phyloP scores from a whole-genome alignment of 2,888 invertebrate species.

The Orchestes rusci region DNA sequence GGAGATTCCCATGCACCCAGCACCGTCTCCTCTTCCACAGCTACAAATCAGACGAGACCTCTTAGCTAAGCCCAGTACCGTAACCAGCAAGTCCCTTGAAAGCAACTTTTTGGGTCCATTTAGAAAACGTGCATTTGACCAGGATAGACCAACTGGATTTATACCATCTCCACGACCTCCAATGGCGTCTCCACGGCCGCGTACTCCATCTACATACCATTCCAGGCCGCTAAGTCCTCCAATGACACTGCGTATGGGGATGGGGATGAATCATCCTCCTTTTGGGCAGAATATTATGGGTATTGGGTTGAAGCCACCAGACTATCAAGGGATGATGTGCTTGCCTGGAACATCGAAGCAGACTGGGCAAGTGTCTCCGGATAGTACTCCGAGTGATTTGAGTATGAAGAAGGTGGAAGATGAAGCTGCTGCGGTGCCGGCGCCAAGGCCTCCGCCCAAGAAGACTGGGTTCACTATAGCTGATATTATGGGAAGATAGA shows the following conservation, averaged over 20 bases:
- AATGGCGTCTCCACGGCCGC: conserved; percentile 26
- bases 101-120: conserved; percentile 46
- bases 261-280: conserved; percentile 27
- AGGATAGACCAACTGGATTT: conserved; percentile 40
- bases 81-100: conserved; percentile 34
- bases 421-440: conserved; percentile 9
- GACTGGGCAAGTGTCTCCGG: conserved; percentile 20
- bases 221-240: conserved; percentile 38
- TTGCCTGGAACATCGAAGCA: conserved; percentile 24
- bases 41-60: conserved; percentile 73
- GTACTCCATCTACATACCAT: conserved; percentile 27
- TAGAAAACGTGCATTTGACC: conserved; percentile 52
- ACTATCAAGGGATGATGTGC: conserved; percentile 15
- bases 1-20: conserved; percentile 27
- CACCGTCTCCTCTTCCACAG: conserved; percentile 37
- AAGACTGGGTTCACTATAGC: conserved; percentile 86
- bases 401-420: conserved; percentile 41
- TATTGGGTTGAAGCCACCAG: conserved; percentile 41
- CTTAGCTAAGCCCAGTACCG: conserved; percentile 45
- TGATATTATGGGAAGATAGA: conserved; percentile 80
- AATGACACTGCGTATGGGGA: conserved; percentile 35
- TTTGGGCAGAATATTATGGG: conserved; percentile 26
- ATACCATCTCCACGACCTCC: conserved; percentile 26
- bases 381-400: conserved; percentile 40
- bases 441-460: conserved; percentile 46